Conservation (phyloP, 2,888 invertebrate species). For the Sinotaia quadrata region DNA sequence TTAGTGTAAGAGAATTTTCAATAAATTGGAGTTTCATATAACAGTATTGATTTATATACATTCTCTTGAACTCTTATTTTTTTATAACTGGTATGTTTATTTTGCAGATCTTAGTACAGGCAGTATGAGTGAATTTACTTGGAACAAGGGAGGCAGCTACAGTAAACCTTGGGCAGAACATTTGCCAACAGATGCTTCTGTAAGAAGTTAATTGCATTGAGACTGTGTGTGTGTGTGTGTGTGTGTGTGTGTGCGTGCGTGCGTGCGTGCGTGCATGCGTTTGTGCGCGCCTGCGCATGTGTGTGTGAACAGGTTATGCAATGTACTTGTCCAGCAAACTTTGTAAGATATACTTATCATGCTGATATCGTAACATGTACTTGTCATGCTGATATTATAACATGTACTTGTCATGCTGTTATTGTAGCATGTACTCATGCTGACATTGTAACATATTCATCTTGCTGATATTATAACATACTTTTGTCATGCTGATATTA, state of each 20-base stretch:
- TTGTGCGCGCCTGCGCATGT: background rate
- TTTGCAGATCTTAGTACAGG: conserved; percentile 82
- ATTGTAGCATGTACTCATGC: no score
- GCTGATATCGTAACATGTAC: background rate
- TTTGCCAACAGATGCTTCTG: conserved; percentile 86
- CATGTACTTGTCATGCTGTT: no score
- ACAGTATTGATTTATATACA: no score
- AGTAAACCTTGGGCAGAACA: conserved; percentile 86
- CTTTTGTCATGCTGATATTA: background rate
- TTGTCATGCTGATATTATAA: background rate
- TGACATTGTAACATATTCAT: no score
- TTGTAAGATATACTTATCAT: background rate
- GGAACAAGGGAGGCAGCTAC: conserved; percentile 86
- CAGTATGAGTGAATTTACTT: conserved; percentile 89
- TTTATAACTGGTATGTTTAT: no score
- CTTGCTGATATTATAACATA: background rate
- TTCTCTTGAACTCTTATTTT: no score
- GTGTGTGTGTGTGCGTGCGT: conserved; percentile 2
- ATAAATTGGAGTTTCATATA: no score
- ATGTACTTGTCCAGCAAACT: background rate
- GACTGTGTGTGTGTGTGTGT: conserved; percentile 3
- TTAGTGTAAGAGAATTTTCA: no score
- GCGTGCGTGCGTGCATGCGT: background rate
- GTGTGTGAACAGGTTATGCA: background rate
- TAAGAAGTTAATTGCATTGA: conserved; percentile 52